Base-by-base conservation (phyloP, 1,140 invertebrate genomes). In the Coelopa frigida region DNA sequence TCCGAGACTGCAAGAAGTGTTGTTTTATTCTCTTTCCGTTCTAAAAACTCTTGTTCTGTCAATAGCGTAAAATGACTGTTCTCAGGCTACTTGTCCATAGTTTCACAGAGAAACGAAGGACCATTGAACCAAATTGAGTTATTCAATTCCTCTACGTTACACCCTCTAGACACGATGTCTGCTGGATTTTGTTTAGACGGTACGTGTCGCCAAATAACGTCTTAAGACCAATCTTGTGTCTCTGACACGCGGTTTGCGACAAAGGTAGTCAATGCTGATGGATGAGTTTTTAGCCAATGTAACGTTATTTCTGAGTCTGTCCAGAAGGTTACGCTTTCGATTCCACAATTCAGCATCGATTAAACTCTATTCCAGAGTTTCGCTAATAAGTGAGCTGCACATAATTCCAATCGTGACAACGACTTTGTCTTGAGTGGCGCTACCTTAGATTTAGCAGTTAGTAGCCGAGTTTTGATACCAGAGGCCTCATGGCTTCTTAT, bases 181-280 rank as follows among this genome's bases (percentile, higher is more conserved):
- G 32, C 43, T 12, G 32, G 56, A 46, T 62, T 64, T 17, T 48
- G 12, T 24, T 47, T 33, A 7, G 53, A 47, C 0, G 48, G 43
- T 3, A 59, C 53, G 40, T n/a, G 51, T 12, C 45, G 8, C 61
- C 60, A 68, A 7, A 53, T 26, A 11, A 52, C 24, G 20, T 36
- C 14, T 22, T 38, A n/a, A 1, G 51, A 50, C 2, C 42, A 18
- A 6, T 54, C 47, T 35, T 58, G 57, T 14, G 61, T 61, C 17
- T n/a, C n/a, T n/a, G n/a, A 33, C 0, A 65, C 46, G 18, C 58
- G 36, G 47, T 65, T 65, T 3, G 57, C 55, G 8, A 60, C 57
- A 49, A 54, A 61, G 7, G 50, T 56, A 22, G n/a, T n/a, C n/a
- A n/a, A n/a, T n/a, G 12, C 31, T 5, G 23, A 42, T 6, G 48